Evolutionary conservation across 1,140 invertebrate genomes (phyloP), one percentile per base, ranked within the genome.

Genomic region (Hypsibius dujardini): DNA sequence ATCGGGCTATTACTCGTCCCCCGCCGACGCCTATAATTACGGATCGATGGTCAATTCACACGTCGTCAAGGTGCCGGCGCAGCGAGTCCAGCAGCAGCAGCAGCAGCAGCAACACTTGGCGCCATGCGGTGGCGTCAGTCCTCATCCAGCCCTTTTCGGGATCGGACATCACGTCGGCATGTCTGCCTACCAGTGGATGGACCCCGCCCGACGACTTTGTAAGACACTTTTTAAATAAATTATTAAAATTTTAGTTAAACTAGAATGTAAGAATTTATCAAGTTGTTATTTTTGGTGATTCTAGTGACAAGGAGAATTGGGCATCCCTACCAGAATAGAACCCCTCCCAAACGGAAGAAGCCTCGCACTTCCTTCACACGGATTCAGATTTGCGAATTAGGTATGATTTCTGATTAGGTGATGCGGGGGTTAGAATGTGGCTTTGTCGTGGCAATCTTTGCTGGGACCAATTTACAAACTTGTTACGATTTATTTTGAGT

Each of bases 291-390:
- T 67, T 15, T 3, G 62, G 45, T 7, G 45, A 67, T 67, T 67
- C 3, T 42, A 67, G 62, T 67, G 62, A 67, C 88, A 40, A 83
- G 94, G 77, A 84, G 94, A 75, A 94, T 97, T 76, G 95, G 95
- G 1, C 95, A 98, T 82, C 95, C 95, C 0, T 98, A 98, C 81
- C 94, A 98, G 81, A 97, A 96, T 81, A 83, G 95, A 76, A 96
- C 93, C 7, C 95, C 94, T 0, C 94, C 95, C 0, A 97, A 97
- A 79, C 84, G 94, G 75, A 98, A 98, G 86, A 98, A 98, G 80
- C 95, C 95, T 0, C 80, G 95, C 69, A 98, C 95, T 1, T 96
- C 93, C 15, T 98, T 98, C 80, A 96, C 92, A 0, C 84, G 95
- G 73, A 82, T 90, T 75, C 80, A 83, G 75, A 83, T 84, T 70